Evolutionary conservation across 2,797 vertebrate species (phyloP), one percentile per base, ranked within the genome.

Genomic region (Podargus strigoides): DNA sequence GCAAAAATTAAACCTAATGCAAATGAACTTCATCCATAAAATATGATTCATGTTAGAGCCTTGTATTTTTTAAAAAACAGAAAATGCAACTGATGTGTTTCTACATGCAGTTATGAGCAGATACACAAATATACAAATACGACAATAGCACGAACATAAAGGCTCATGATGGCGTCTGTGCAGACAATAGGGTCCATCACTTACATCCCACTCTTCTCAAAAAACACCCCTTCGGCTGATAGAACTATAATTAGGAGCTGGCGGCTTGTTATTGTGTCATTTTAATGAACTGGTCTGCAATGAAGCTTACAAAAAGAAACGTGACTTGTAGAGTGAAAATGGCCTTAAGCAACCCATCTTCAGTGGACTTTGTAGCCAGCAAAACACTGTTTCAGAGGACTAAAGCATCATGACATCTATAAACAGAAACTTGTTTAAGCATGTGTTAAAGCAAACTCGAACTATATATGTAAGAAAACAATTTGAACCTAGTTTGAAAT

Each of bases 21-120:
- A 95, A 97, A 93, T 86, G 23, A 95, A 76, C 34, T 47, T 96
- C 41, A 86, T 92, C 83, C 64, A 95, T 89, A 93, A 93, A 96
- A 94, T 74, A 81, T 59, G 20, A 91, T 42, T 91, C 19, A 44
- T 22, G 7, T 28, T 78, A 28, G 21, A 92, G 56, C 21, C 59
- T 58, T 39, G 32, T 55, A 26, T 79, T 76, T 90, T 59, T 56
- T 14, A 10, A 50, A 80, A 77, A 59, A 10, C 6, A 63, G 50
- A 64, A 87, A 76, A 41, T 17, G 12, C 8, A 72, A 72, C 30
- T 20, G 19, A 80, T 88, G 34, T 56, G 4, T 49, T 89, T 70
- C 76, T 46, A 41, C 15, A 37, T 60, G 46, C n/a, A 91, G 68
- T 73, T 60, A 47, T 7, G 42, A 85, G 56, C 11, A 89, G 21